Percentiles rank a stretch among this genome's conserved stretches.
phyloP scores from a whole-genome alignment of 2,797 vertebrate species.

The Menidia menidia region DNA sequence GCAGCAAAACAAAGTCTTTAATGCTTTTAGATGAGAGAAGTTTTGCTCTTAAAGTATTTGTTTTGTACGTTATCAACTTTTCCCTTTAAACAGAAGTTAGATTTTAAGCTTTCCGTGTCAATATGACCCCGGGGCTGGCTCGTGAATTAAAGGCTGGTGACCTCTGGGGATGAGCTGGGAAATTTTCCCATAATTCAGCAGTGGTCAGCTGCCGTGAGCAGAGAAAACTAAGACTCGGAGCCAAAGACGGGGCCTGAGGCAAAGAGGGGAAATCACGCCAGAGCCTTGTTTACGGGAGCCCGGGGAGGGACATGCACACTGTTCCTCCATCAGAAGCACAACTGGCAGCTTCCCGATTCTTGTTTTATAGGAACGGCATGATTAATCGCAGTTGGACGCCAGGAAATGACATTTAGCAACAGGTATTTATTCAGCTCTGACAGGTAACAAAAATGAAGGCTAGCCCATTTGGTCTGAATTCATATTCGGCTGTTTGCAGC shows the following conservation, averaged over 20 bases:
- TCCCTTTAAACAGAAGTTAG: constrained; percentile 23
- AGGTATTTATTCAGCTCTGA: constrained; percentile 28
- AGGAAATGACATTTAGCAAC: constrained; percentile 42
- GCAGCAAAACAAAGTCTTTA: neutral
- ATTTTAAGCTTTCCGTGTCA: constrained; percentile 33
- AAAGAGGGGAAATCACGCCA: constrained; percentile 19
- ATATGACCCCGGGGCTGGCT: constrained; percentile 28
- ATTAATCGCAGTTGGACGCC: constrained; percentile 44
- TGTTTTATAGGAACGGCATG: constrained; percentile 38
- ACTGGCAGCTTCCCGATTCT: constrained; percentile 52
- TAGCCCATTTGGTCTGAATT: constrained; percentile 5
- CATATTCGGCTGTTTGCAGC: constrained; percentile 11
- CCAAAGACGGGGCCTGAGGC: constrained; percentile 17
- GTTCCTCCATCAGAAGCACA: constrained; percentile 51
- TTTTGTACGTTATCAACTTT: neutral
- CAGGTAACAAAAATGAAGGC: constrained; percentile 9
- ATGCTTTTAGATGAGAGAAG: neutral
- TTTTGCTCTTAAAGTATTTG: neutral
- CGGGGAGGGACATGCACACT: constrained; percentile 28
- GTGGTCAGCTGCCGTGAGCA: neutral
- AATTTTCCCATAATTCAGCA: constrained; percentile 54
- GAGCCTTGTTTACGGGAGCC: constrained; percentile 47
- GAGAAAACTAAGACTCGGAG: constrained; percentile 11
- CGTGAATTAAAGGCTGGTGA: constrained; percentile 41
- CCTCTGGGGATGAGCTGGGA: constrained; percentile 20